Conservation (phyloP, 2,888 invertebrate genomes). For the Xestia rhomboidea region DNA sequence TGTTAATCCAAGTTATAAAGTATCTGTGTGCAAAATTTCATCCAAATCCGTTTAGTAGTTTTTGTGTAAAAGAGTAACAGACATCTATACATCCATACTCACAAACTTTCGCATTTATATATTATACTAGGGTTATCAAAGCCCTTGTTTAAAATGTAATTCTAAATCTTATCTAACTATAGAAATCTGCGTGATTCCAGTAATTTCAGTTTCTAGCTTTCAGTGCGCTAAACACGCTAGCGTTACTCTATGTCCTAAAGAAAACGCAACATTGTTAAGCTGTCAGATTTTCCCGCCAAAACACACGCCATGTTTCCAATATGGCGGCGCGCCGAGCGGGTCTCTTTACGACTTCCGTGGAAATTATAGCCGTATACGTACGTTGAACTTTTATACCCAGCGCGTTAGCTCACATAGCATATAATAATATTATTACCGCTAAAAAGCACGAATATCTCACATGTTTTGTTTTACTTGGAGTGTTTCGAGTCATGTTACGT, state of each 20-base stretch:
- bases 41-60: no score
- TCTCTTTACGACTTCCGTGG: conserved; percentile 87
- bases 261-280: conserved; percentile 55
- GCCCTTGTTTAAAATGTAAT: not conserved
- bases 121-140: not conserved
- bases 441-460: conserved; percentile 71
- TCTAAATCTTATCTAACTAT: not conserved
- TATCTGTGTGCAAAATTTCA: no score
- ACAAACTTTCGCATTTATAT: no score
- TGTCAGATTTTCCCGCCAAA: conserved; percentile 79
- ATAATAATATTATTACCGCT: conserved; percentile 79
- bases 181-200: not conserved
- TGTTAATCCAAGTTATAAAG: no score
- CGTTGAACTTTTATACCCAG: conserved; percentile 86
- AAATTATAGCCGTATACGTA: conserved; percentile 85
- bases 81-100: no score
- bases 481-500: conserved; percentile 18
- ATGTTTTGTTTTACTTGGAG: conserved; percentile 66
- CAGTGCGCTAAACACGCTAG: conserved; percentile 13
- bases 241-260: conserved; percentile 31
- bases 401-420: conserved; percentile 74
- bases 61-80: no score
- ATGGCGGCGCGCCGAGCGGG: conserved; percentile 77
- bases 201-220: conserved; percentile 4
- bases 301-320: conserved; percentile 82